These are phyloP conservation scores for Artemia sinica DNA, from an alignment of 2,888 invertebrate genomes.

Conservation along the genomic window DNA sequence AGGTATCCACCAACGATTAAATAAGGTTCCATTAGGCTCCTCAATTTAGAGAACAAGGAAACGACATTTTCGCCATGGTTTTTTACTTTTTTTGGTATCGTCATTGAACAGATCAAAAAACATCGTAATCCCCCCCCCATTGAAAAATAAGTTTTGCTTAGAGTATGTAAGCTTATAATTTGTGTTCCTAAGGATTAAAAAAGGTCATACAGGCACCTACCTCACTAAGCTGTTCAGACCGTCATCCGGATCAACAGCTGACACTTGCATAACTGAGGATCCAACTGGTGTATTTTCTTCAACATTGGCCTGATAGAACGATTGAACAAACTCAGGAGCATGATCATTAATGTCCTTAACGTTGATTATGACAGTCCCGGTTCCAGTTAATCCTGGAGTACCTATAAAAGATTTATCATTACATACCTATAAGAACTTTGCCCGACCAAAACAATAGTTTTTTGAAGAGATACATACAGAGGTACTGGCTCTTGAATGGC, in stretches of 20 bases:
- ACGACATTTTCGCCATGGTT: no score
- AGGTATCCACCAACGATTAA: no score
- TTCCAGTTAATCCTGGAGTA: constrained; percentile 75
- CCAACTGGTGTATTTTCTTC: constrained; percentile 64
- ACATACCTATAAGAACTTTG: neutral
- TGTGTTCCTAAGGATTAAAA: no score
- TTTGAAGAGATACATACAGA: constrained; percentile 13
- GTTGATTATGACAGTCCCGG: constrained; percentile 68
- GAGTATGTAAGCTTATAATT: no score
- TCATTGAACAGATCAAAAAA: no score
- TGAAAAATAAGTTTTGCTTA: no score
- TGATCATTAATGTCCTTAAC: constrained; percentile 91
- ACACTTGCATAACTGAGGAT: constrained; percentile 54
- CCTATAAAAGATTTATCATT: constrained; percentile 41
- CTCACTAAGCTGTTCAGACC: constrained; percentile 71
- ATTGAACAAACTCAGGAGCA: constrained; percentile 65
- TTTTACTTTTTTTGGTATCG: no score
- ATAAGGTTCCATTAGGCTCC: no score
- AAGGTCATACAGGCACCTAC: constrained; percentile 29
- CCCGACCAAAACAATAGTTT: neutral
- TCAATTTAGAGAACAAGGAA: no score
- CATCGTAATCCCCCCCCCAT: no score
- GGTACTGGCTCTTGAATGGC: neutral
- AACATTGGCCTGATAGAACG: constrained; percentile 57
- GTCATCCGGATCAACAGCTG: constrained; percentile 61